A percentile compares a stretch with the other conserved stretches of the same genome.
Conservation (phyloP, 1,140 invertebrate species). For the Hetaerina americana region DNA sequence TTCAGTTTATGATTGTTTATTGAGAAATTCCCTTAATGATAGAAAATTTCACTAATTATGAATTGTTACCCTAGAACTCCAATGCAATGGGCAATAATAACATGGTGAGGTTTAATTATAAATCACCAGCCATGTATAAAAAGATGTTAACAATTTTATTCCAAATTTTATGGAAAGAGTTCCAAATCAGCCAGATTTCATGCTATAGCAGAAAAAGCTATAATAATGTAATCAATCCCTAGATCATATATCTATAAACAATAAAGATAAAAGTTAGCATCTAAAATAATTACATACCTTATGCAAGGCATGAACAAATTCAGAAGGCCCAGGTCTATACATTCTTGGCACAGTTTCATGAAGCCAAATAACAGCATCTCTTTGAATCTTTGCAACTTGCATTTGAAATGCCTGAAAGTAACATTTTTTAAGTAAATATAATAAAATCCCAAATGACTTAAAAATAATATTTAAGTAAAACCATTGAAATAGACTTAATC, state of each 20-base stretch:
- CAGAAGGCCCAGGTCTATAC: conserved; percentile 54
- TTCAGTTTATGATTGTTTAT: too few relatives aligned
- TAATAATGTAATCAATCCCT: neutral
- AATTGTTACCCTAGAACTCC: too few relatives aligned
- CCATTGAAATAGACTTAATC: too few relatives aligned
- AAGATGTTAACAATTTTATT: too few relatives aligned
- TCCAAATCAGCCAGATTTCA: too few relatives aligned
- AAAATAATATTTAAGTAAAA: neutral
- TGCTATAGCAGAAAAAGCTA: too few relatives aligned
- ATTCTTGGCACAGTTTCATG: conserved; percentile 61
- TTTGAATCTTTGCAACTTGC: conserved; percentile 62
- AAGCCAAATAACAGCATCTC: conserved; percentile 73
- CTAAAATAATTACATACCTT: conserved; percentile 48
- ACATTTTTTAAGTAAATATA: conserved; percentile 3
- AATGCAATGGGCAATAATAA: too few relatives aligned
- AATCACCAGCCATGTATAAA: too few relatives aligned
- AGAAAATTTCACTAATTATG: too few relatives aligned
- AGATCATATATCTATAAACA: conserved; percentile 5
- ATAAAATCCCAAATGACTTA: neutral
- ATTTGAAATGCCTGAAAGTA: conserved; percentile 44
- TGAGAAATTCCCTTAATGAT: too few relatives aligned
- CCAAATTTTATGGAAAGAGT: too few relatives aligned
- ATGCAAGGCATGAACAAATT: conserved; percentile 66
- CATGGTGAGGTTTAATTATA: too few relatives aligned
- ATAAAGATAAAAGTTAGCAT: neutral